These are phyloP conservation scores for Heteropelma amictum DNA, from an alignment of 2,888 invertebrate species.

Conservation along the genomic window DNA sequence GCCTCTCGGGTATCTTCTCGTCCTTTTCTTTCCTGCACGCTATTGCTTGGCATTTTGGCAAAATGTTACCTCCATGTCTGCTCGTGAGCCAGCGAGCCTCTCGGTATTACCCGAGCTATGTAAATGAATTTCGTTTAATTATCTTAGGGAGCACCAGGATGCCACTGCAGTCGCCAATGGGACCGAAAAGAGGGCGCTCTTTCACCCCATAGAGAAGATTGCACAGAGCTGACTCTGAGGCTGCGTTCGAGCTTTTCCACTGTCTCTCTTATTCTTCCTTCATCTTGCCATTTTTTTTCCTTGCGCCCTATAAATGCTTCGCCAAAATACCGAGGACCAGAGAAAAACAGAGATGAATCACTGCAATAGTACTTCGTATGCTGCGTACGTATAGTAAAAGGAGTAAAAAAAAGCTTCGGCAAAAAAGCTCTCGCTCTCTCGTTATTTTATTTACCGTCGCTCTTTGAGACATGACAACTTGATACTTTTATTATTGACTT, in stretches of 20 bases:
- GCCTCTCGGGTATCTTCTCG: constrained; percentile 23
- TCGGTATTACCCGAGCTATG: constrained; percentile 77
- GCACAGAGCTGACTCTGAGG: constrained; percentile 40
- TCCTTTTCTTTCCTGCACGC: background rate
- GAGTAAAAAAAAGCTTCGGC: too few species aligned
- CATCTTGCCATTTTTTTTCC: background rate
- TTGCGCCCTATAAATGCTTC: constrained; percentile 7
- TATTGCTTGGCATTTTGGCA: constrained; percentile 34
- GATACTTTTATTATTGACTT: too few species aligned
- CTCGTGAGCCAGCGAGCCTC: constrained; percentile 56
- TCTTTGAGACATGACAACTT: too few species aligned
- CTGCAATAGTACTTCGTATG: constrained; percentile 66
- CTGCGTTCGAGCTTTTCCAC: constrained; percentile 34
- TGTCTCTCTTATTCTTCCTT: background rate
- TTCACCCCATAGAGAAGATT: constrained; percentile 48
- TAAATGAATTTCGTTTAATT: constrained; percentile 78
- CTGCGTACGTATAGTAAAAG: background rate
- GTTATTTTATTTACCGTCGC: too few species aligned
- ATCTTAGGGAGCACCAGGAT: constrained; percentile 65
- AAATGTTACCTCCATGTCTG: constrained; percentile 45
- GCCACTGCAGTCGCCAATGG: constrained; percentile 58
- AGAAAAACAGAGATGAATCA: constrained; percentile 52
- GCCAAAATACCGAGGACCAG: constrained; percentile 9
- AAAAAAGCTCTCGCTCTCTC: too few species aligned
- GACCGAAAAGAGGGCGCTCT: constrained; percentile 45